phyloP scores from a whole-genome alignment of 2,797 vertebrate species.

The Tapera naevia region DNA sequence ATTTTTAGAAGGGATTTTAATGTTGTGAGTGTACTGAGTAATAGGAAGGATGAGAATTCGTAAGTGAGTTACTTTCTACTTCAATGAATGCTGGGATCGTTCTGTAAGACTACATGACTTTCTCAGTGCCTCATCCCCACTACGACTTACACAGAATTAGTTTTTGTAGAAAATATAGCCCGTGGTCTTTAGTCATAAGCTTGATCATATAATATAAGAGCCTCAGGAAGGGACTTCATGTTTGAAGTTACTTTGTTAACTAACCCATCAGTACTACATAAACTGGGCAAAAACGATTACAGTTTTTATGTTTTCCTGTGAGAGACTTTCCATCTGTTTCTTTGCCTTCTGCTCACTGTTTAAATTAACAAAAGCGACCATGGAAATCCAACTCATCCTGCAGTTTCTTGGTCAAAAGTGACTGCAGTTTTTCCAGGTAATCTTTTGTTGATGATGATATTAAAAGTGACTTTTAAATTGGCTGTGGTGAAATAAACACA shows the following conservation, averaged over 20 bases:
- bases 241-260: background rate
- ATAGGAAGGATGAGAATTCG: background rate
- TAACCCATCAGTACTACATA: background rate
- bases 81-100: background rate
- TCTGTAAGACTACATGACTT: background rate
- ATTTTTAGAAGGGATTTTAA: slow-evolving; percentile 39
- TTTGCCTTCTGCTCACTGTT: background rate
- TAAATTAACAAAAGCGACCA: background rate
- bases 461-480: slow-evolving; percentile 56
- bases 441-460: slow-evolving; percentile 43
- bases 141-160: background rate
- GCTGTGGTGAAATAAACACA: slow-evolving; percentile 47
- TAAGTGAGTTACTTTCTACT: background rate
- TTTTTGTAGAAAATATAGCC: background rate
- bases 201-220: background rate
- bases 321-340: slow-evolving; percentile 15
- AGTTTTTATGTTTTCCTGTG: slow-evolving; percentile 13
- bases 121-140: background rate
- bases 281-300: background rate
- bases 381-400: slow-evolving; percentile 8
- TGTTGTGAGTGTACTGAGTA: background rate
- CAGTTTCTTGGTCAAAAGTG: background rate
- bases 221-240: background rate
- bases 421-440: slow-evolving; percentile 6
- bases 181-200: background rate